Base-by-base conservation (phyloP, 2,113 vertebrate genomes). In the Xiphophorus maculatus region DNA sequence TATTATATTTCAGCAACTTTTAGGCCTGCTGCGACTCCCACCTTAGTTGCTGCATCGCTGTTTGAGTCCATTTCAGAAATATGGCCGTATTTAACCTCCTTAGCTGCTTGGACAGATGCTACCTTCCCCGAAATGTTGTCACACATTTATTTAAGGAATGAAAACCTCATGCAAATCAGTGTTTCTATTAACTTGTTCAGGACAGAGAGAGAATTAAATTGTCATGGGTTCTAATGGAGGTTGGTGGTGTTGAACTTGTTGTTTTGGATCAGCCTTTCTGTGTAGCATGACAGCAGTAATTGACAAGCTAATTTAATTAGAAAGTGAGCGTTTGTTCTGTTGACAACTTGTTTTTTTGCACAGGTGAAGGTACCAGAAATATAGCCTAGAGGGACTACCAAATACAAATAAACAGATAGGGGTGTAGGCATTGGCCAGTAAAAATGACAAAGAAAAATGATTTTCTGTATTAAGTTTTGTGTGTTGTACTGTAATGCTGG, bases 1-100 rank as follows among this genome's bases (percentile, higher is more conserved):
- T 1, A 27, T n/a, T 3, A 17, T 69, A 69, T 84, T 81, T 71
- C 11, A 82, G 17, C 44, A 86, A 86, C 80, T 88, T 82, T 77
- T 10, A 73, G 90, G 90, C 88, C 91, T 77, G 83, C 40, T 29
- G 17, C 61, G 68, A 3, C 25, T 37, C 10, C 5, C 30, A 54
- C 69, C 37, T 17, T 44, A 60, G 51, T 58, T 74, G 79, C 85
- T 27, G 80, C 71, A 79, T 32, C 32, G 74, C 54, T 12, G 40
- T 5, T 44, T 69, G 77, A 44, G 51, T 15, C 44, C 74, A 17
- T 13, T 29, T 25, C 44, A 22, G 11, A 69, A 61, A 66, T 15
- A 5, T 3, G 22, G 51, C 64, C 42, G 3, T n/a, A 28, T 17
- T n/a, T 42, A 0, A 19, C 14, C 30, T 9, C 0, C 30, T 9